Conservation (phyloP, 2,797 vertebrate genomes). For the Pygocentrus nattereri region DNA sequence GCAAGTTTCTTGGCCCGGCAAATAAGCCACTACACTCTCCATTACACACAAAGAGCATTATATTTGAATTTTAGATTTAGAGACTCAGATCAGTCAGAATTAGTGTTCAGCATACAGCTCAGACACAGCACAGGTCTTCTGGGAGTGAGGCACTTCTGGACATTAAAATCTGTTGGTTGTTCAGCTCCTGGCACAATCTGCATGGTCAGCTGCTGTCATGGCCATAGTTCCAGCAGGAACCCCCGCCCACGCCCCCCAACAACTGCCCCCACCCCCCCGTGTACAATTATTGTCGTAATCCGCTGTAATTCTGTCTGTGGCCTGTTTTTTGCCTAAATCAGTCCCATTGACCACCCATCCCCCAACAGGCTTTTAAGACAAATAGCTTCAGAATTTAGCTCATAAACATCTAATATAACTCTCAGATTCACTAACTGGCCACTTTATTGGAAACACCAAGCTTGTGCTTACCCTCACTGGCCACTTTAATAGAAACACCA, state of each 20-base stretch:
- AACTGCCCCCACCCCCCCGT: constrained; percentile 13
- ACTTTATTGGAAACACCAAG: too few relatives aligned
- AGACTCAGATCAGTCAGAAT: too few relatives aligned
- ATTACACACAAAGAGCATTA: too few relatives aligned
- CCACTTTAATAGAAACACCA: too few relatives aligned
- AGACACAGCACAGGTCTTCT: neutral
- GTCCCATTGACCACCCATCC: constrained; percentile 23
- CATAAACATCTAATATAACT: neutral
- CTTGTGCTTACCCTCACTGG: too few relatives aligned
- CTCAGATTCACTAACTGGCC: neutral
- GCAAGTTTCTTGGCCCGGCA: too few relatives aligned
- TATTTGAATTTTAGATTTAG: too few relatives aligned
- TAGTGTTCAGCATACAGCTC: neutral
- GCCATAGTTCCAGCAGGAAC: constrained; percentile 49
- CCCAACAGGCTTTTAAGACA: constrained; percentile 22
- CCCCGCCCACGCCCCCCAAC: too few relatives aligned
- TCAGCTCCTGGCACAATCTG: constrained; percentile 9
- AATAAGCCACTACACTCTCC: too few relatives aligned
- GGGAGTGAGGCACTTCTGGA: neutral
- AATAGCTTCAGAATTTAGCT: constrained; percentile 1
- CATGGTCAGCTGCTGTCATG: constrained; percentile 54
- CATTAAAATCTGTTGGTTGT: neutral
- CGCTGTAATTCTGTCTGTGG: constrained; percentile 60
- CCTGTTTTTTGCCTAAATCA: constrained; percentile 55
- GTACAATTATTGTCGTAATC: constrained; percentile 56